Base-by-base conservation (phyloP, 2,888 invertebrate species). In the Galerucella nymphaeae region DNA sequence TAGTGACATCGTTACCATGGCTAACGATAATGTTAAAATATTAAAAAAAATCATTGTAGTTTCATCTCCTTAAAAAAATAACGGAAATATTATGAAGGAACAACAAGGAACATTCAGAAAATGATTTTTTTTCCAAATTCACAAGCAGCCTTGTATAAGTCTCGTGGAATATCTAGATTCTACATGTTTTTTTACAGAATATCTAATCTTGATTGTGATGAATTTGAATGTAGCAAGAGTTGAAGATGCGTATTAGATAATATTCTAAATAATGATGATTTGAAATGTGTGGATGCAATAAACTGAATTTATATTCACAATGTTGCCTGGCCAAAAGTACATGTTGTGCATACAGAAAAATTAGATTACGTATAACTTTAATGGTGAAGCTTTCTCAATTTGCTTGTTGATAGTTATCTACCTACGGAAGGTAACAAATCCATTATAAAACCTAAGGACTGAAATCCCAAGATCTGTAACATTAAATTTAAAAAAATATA, bases 231-330 rank as follows among this genome's bases (percentile, higher is more conserved):
- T 23, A 57, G 57, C 20, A 57, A 11, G 23, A 57, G 18, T 23
- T 14, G 18, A 14, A 57, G 23, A 57, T 57, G 23, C 23, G 20
- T 23, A 23, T 57, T 57, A 23, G 23, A 57, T 57, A 57, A 57
- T 20, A n/a, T 16, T 50, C 8, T 57, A 23, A 57, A 20, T 20
- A 57, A 57, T 57, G 57, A 23, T 57, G 23, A 20, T 57, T 57
- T 18, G 20, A 23, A 5, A 23, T 18, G 23, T 11, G 57, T 23
- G 23, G 8, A 13, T 23, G 57, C 57, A 57, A 23, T 57, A 57
- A 23, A 57, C 20, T 23, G 2, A 23, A 57, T 20, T 18, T 50
- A 50, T 14, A 45, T 45, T 45, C 45, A 45, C 13, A 45, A n/a
- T 45, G 45, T 11, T 13, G 13, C 14, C 14, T 14, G 14, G 5